Evolutionary conservation across 2,797 vertebrate species (phyloP), one percentile per base, ranked within the genome.

Genomic region (Premnoplex brunnescens): DNA sequence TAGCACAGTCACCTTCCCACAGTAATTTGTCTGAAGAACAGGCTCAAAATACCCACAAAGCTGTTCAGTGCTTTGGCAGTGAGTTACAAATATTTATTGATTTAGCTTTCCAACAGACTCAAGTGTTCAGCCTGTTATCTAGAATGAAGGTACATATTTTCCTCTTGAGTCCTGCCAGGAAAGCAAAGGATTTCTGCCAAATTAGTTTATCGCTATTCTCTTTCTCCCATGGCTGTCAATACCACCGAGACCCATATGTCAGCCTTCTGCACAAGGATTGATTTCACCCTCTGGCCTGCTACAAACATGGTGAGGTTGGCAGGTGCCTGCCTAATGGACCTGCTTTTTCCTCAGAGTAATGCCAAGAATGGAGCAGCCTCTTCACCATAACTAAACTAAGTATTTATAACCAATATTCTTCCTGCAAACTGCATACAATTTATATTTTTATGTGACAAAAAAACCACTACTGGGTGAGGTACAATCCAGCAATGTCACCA

Each of bases 151-250:
- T 83, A 39, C 30, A 48, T 64, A 88, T 22, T 34, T 48, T 64
- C 32, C 76, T 54, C 75, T 48, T 64, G 74, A 89, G 26, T 62
- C 76, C 62, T 80, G 39, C 32, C 69, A 72, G 64, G 37, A 85
- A 59, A 83, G 48, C 20, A 91, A 76, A 89, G 81, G 54, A 88
- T 91, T 94, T 83, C 76, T 91, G 81, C 56, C 81, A 85, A 27
- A 69, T 36, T 54, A 34, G 46, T 85, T 94, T 88, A 78, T 39
- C 67, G 18, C 51, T 59, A 2, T 59, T 76, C 41, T 77, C 81
- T 68, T 83, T 74, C 41, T n/a, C 54, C 44, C 9, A 3, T 12
- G 26, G 62, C 34, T 71, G 41, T 71, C 54, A 36, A 49, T 37
- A 34, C 46, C 48, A 48, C 6, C 2, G 1, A 88, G 62, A 75